These are phyloP conservation scores for Drosophila helvetica DNA, from an alignment of 2,888 invertebrate genomes.

Conservation along the genomic window DNA sequence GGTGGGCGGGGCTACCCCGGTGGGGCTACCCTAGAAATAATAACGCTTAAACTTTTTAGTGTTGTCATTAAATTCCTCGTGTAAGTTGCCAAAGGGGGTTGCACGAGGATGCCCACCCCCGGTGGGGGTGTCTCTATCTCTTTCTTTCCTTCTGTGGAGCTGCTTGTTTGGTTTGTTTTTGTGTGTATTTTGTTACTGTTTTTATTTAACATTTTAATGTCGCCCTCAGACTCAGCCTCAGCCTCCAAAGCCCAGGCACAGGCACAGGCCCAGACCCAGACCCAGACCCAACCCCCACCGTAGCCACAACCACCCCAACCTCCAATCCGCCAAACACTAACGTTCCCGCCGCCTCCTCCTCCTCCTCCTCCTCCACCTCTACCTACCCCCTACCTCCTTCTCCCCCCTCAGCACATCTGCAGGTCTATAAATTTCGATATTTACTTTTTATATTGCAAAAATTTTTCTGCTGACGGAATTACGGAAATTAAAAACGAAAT, in stretches of 20 bases:
- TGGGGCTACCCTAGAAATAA: slow-evolving; percentile 83
- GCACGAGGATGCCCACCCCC: not conserved
- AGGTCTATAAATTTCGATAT: slow-evolving; percentile 84
- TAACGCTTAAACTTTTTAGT: slow-evolving; percentile 84
- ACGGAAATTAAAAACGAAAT: slow-evolving; percentile 84
- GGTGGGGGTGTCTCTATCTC: slow-evolving; percentile 8
- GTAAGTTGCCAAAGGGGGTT: slow-evolving; percentile 72
- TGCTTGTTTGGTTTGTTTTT: slow-evolving; percentile 58
- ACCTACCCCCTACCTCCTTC: slow-evolving; percentile 4
- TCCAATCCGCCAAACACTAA: slow-evolving; percentile 16
- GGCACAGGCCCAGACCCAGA: slow-evolving; percentile 37
- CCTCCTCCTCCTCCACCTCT: not conserved
- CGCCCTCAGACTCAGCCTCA: slow-evolving; percentile 69
- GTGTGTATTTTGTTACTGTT: slow-evolving; percentile 68
- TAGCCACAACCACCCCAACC: not conserved
- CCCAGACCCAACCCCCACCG: slow-evolving; percentile 19
- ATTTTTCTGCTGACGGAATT: slow-evolving; percentile 84
- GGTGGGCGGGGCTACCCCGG: slow-evolving; percentile 10
- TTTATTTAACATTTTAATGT: slow-evolving; percentile 83
- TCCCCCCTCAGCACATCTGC: slow-evolving; percentile 64
- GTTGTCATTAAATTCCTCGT: slow-evolving; percentile 84
- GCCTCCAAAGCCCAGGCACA: slow-evolving; percentile 33
- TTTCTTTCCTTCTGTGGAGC: slow-evolving; percentile 29
- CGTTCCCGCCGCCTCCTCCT: slow-evolving; percentile 5
- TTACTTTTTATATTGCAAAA: slow-evolving; percentile 84